phyloP scores from a whole-genome alignment of 2,888 invertebrate species.

The Lasioglossum oenotherae region DNA sequence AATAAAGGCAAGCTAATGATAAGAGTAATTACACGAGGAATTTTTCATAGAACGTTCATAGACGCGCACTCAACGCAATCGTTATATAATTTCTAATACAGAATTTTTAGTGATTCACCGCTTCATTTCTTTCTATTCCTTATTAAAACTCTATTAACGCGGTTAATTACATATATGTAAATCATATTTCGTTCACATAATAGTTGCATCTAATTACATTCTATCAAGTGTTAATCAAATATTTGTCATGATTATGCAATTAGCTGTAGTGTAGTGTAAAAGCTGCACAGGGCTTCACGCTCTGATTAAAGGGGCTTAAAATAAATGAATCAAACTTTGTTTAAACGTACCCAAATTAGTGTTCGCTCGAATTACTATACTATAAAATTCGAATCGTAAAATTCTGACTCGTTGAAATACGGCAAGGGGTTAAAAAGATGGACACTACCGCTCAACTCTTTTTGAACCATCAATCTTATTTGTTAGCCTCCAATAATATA shows the following conservation, averaged over 20 bases:
- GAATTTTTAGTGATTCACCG: neutral
- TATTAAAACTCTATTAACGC: neutral
- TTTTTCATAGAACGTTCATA: neutral
- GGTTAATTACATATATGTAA: too few species aligned
- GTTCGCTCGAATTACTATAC: neutral
- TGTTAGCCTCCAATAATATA: neutral
- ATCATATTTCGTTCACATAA: neutral
- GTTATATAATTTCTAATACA: neutral
- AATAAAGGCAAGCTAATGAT: slow-evolving; percentile 32
- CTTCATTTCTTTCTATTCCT: neutral
- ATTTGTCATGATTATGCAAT: slow-evolving; percentile 10
- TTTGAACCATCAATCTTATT: neutral
- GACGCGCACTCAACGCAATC: neutral
- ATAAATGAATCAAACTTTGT: slow-evolving; percentile 26
- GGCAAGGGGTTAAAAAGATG: too few species aligned
- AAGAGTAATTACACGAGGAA: slow-evolving; percentile 21
- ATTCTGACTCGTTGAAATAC: too few species aligned
- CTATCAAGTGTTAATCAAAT: neutral
- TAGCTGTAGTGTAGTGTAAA: slow-evolving; percentile 24
- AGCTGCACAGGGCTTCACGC: slow-evolving; percentile 40
- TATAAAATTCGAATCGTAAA: neutral
- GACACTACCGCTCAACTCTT: too few species aligned
- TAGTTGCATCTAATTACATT: neutral
- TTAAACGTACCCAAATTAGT: slow-evolving; percentile 19
- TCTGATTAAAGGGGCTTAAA: slow-evolving; percentile 49